Conservation (phyloP, 2,113 vertebrate genomes). For the Notothenia rossii region DNA sequence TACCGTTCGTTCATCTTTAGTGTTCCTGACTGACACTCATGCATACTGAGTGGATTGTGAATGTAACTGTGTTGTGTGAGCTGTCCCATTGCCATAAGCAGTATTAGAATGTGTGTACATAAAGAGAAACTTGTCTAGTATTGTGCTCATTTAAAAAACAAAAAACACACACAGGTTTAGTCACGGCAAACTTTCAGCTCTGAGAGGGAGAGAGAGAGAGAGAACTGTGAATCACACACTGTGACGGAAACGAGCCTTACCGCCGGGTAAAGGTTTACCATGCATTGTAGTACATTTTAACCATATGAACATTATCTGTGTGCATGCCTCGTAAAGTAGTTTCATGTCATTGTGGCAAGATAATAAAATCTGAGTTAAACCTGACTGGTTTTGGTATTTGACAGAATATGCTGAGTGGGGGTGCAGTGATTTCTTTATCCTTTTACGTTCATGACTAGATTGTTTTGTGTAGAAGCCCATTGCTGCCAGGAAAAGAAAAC, state of each 20-base stretch:
- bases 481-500: not conserved
- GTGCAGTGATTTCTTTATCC: no score
- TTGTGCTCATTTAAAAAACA: slow-evolving; percentile 80
- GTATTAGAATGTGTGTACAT: slow-evolving; percentile 90
- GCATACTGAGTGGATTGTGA: slow-evolving; percentile 80
- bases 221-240: slow-evolving; percentile 85
- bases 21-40: slow-evolving; percentile 76
- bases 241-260: slow-evolving; percentile 92
- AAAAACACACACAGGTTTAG: slow-evolving; percentile 79
- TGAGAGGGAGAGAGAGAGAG: slow-evolving; percentile 73
- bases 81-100: slow-evolving; percentile 83
- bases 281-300: slow-evolving; percentile 83
- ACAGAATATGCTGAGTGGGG: no score
- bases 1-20: slow-evolving; percentile 70
- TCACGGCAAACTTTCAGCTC: slow-evolving; percentile 82
- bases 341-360: slow-evolving; percentile 82
- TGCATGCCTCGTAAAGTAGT: slow-evolving; percentile 94
- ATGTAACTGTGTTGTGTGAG: slow-evolving; percentile 85
- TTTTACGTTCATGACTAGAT: not conserved
- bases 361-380: slow-evolving; percentile 80
- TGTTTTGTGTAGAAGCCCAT: not conserved
- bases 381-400: slow-evolving; percentile 49
- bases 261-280: slow-evolving; percentile 83
- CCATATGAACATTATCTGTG: slow-evolving; percentile 84
- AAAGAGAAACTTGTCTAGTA: slow-evolving; percentile 80